Evolutionary conservation across 2,888 invertebrate species (phyloP).

Genomic region (Cataglyphis altisquamis): DNA sequence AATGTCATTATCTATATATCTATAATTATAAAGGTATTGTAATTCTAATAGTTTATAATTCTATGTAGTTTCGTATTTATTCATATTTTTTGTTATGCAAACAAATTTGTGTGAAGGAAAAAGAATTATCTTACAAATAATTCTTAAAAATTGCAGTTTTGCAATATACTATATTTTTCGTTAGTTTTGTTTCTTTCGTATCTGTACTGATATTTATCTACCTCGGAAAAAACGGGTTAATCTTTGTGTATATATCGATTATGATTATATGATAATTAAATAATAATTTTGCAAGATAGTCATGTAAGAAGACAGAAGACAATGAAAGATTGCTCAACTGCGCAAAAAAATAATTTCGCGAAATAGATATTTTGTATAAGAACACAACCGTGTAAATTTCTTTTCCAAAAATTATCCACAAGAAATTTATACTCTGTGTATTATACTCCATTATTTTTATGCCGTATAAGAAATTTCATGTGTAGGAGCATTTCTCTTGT

Average conservation of each 20-base stretch:
- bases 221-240: not conserved
- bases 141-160: constrained; percentile 13
- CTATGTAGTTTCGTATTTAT: constrained; percentile 13
- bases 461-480: not conserved
- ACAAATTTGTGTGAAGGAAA: not conserved
- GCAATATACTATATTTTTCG: constrained; percentile 18
- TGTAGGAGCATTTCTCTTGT: not conserved
- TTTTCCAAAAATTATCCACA: not conserved
- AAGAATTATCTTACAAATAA: not conserved
- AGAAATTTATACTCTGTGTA: not conserved
- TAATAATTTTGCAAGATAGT: constrained; percentile 12
- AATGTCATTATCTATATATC: not conserved
- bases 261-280: constrained; percentile 18
- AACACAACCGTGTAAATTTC: not conserved
- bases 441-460: not conserved
- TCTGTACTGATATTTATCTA: not conserved
- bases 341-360: constrained; percentile 4
- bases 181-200: constrained; percentile 1
- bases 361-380: not conserved
- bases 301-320: not conserved
- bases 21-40: not conserved
- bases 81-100: not conserved
- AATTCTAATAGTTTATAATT: not conserved
- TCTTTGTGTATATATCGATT: not conserved
- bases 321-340: constrained; percentile 20